Conservation (phyloP, 2,113 vertebrate species). For the Lichenostomus cassidix region DNA sequence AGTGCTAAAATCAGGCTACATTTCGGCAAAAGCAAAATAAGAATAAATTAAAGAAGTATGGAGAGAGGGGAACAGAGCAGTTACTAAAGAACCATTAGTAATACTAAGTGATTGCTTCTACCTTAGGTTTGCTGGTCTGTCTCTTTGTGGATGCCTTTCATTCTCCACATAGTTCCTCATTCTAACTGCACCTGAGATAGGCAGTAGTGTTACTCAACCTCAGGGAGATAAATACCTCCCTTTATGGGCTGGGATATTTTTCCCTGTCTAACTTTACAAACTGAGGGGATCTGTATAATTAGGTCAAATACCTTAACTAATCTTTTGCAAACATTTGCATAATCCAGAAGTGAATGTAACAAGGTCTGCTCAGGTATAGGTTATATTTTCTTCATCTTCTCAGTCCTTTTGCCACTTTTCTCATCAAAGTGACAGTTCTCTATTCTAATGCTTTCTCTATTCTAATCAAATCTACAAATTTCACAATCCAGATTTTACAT, state of each 20-base stretch:
- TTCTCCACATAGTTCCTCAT: background rate
- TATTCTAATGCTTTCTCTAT: background rate
- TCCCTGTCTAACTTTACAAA: background rate
- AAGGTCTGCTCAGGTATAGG: background rate
- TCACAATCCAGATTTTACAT: background rate
- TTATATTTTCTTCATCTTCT: background rate
- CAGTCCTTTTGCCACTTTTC: background rate
- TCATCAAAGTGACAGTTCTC: background rate
- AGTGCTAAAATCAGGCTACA: background rate
- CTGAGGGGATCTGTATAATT: background rate
- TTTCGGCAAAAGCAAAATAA: background rate
- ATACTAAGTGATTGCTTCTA: background rate
- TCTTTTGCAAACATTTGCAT: background rate
- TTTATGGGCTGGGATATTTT: accelerated
- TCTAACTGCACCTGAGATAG: background rate
- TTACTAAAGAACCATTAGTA: background rate
- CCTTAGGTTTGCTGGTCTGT: background rate
- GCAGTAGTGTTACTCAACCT: background rate
- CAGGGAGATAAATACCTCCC: background rate
- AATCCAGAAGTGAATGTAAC: background rate
- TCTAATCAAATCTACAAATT: background rate
- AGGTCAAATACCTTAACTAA: background rate
- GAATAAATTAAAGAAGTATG: background rate
- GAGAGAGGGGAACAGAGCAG: background rate
- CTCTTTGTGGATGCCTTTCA: background rate